phyloP scores from a whole-genome alignment of 1,140 invertebrate genomes.

The Planococcus citri region DNA sequence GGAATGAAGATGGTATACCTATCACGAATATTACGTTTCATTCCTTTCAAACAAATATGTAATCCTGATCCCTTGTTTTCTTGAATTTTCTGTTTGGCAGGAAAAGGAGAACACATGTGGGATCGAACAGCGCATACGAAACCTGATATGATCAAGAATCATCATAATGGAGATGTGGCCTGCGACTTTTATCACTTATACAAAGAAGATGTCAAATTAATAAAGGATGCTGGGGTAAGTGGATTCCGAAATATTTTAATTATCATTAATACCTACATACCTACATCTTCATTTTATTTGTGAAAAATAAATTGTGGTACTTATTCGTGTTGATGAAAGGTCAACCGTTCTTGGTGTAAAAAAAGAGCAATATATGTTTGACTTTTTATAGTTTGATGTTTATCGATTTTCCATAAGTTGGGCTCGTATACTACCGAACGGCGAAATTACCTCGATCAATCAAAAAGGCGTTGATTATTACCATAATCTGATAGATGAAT shows the following conservation, averaged over 20 bases:
- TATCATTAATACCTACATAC: no score
- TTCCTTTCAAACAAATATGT: no score
- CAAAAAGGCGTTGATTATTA: conserved; percentile 41
- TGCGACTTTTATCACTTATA: conserved; percentile 46
- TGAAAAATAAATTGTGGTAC: no score
- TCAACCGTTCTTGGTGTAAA: no score
- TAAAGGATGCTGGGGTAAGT: conserved; percentile 38
- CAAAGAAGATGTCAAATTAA: conserved; percentile 38
- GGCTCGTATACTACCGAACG: conserved; percentile 46
- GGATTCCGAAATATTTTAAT: background rate
- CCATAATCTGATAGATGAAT: conserved; percentile 36
- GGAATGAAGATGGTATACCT: conserved; percentile 33
- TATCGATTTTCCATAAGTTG: conserved; percentile 56
- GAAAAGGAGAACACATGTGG: conserved; percentile 33
- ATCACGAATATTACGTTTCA: no score
- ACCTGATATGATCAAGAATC: conserved; percentile 39
- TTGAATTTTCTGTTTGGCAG: no score
- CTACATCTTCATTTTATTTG: no score
- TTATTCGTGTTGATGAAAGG: no score
- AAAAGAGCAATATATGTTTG: no score
- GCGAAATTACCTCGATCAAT: conserved; percentile 43
- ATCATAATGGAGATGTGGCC: conserved; percentile 43
- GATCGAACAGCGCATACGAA: conserved; percentile 31
- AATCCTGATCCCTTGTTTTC: no score
- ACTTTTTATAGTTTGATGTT: conserved; percentile 33